phyloP scores from a whole-genome alignment of 92 coral and sea anemone species.

The Epizoanthus illoricatus region DNA sequence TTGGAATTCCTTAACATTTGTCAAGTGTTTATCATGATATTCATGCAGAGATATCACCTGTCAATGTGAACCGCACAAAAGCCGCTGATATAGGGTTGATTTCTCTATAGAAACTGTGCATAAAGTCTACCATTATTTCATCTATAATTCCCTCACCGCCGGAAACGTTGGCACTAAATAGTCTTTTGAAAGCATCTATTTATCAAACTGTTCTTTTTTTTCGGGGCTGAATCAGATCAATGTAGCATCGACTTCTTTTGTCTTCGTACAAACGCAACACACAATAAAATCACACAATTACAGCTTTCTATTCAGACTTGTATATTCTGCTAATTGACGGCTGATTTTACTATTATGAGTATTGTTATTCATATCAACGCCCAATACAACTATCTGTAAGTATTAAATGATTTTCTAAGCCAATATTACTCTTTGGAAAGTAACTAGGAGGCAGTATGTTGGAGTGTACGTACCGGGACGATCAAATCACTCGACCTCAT shows the following conservation, averaged over 20 bases:
- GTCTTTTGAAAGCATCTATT: background rate
- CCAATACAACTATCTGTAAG: slow-evolving; percentile 13
- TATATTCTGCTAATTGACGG: slow-evolving; percentile 17
- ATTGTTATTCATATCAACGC: slow-evolving; percentile 5
- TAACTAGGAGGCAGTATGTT: no score
- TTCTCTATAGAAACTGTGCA: slow-evolving; percentile 20
- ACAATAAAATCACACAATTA: slow-evolving; percentile 22
- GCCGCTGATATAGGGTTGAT: background rate
- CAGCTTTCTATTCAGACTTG: slow-evolving; percentile 18
- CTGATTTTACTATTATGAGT: background rate
- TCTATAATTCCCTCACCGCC: slow-evolving; percentile 29
- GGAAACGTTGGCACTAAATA: slow-evolving; percentile 5
- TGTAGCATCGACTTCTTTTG: background rate
- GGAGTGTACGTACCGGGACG: no score
- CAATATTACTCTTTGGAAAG: slow-evolving; percentile 1
- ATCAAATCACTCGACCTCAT: no score
- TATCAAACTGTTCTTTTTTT: slow-evolving; percentile 1
- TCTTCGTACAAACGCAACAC: background rate
- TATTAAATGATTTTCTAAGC: slow-evolving; percentile 4
- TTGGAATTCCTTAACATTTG: no score
- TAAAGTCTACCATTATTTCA: slow-evolving; percentile 19
- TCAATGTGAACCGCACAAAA: background rate
- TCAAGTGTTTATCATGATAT: no score
- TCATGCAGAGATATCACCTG: no score
- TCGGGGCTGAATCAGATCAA: background rate